Evolutionary conservation across 2,113 vertebrate genomes (phyloP).

Genomic region (Toxotes chatareus): DNA sequence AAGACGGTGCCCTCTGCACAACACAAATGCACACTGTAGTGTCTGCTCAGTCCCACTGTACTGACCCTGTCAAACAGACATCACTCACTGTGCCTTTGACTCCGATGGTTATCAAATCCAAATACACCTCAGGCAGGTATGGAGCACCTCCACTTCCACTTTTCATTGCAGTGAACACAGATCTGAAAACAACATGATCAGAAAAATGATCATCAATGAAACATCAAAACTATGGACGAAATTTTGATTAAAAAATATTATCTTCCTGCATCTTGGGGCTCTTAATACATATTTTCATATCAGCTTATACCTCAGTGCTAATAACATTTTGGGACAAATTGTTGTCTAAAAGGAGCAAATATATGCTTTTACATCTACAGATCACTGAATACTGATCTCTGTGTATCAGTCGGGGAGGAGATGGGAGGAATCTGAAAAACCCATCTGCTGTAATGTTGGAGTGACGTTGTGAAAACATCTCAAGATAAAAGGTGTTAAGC

Average conservation of each 20-base stretch:
- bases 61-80: conserved; percentile 72
- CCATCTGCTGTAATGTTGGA: conserved; percentile 64
- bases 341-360: conserved; percentile 27
- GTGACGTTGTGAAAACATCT: conserved; percentile 56
- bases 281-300: not conserved
- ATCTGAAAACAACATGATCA: conserved; percentile 61
- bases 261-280: not conserved
- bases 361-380: conserved; percentile 40
- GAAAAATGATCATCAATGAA: not conserved
- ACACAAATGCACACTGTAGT: conserved; percentile 73
- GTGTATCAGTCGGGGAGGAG: conserved; percentile 34
- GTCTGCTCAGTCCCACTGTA: conserved; percentile 68
- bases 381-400: conserved; percentile 55
- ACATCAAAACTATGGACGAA: not conserved
- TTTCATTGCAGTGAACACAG: conserved; percentile 70
- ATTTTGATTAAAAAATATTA: not conserved
- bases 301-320: not conserved
- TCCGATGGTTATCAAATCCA: conserved; percentile 63
- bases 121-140: conserved; percentile 58
- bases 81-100: conserved; percentile 63
- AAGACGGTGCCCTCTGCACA: conserved; percentile 61
- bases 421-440: conserved; percentile 51
- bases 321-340: conserved; percentile 35
- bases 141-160: conserved; percentile 45
- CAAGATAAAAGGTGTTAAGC: conserved; percentile 66